These are phyloP conservation scores for Paramormyrops kingsleyae DNA, from an alignment of 2,113 vertebrate species.

Conservation along the genomic window DNA sequence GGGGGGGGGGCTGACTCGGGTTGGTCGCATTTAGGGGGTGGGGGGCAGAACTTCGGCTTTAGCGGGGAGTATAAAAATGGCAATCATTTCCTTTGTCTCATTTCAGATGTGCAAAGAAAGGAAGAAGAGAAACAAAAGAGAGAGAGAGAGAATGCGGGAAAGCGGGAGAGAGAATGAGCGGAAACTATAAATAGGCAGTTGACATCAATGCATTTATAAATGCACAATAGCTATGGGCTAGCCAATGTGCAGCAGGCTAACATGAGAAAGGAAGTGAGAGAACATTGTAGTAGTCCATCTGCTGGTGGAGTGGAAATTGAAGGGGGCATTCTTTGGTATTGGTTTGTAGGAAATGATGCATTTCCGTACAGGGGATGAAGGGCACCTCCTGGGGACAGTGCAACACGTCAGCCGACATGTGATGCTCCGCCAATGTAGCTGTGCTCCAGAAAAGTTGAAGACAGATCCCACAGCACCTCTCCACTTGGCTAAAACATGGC, in stretches of 20 bases:
- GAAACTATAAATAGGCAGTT: constrained; percentile 64
- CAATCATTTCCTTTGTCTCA: constrained; percentile 37
- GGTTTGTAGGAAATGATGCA: background rate
- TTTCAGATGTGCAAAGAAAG: background rate
- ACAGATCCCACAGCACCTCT: background rate
- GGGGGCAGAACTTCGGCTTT: background rate
- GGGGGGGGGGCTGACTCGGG: background rate
- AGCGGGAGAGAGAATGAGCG: background rate
- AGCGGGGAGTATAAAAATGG: background rate
- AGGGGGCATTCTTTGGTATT: background rate
- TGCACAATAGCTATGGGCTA: constrained; percentile 63
- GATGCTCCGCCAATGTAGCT: background rate
- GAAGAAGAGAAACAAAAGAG: background rate
- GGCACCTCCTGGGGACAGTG: background rate
- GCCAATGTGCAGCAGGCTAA: constrained; percentile 19
- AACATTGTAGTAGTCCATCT: background rate
- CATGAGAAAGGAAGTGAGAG: constrained; percentile 9
- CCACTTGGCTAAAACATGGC: background rate
- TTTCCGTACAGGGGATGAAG: background rate
- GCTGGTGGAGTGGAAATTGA: background rate
- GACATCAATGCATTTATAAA: constrained; percentile 63
- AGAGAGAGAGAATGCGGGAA: background rate
- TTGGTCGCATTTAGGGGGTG: background rate
- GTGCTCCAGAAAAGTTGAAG: background rate
- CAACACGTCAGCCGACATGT: background rate